These are phyloP conservation scores for Archaeoteleia sp. DNA, from an alignment of 2,888 invertebrate genomes.

Conservation along the genomic window DNA sequence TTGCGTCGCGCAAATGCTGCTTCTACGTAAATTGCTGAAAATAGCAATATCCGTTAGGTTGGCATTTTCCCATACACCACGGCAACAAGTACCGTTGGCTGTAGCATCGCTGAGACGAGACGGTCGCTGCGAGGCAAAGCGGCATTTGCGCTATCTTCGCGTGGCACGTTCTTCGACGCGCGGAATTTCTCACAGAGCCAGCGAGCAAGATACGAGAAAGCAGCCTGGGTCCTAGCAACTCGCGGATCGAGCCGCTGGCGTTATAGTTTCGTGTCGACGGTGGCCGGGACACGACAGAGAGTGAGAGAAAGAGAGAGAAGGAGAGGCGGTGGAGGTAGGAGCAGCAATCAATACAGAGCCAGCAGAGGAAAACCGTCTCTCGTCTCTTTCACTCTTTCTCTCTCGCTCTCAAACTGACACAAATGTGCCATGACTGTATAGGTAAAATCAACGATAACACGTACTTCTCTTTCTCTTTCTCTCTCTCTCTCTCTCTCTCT, in stretches of 20 bases:
- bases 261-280: constrained; percentile 51
- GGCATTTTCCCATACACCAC: too few species aligned
- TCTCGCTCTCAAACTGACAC: constrained; percentile 56
- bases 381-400: constrained; percentile 54
- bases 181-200: too few species aligned
- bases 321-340: constrained; percentile 59
- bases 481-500: constrained; percentile 12
- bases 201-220: too few species aligned
- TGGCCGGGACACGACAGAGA: constrained; percentile 45
- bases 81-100: too few species aligned
- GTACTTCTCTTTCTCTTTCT: too few species aligned
- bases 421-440: constrained; percentile 60
- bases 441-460: constrained; percentile 53
- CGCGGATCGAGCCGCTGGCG: constrained; percentile 49
- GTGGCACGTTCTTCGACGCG: too few species aligned
- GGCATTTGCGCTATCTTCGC: too few species aligned
- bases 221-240: neutral
- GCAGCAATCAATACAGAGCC: constrained; percentile 73
- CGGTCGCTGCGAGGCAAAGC: too few species aligned
- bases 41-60: too few species aligned
- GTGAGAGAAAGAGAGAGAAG: constrained; percentile 57
- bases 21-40: too few species aligned
- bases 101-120: too few species aligned
- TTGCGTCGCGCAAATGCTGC: too few species aligned
- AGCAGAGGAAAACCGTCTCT: constrained; percentile 72